A percentile compares a stretch with the other conserved stretches of the same genome.
Evolutionary conservation across 53 echinoderm and acorn worm genomes (phyloP).

Genomic region (Antedon mediterranea): DNA sequence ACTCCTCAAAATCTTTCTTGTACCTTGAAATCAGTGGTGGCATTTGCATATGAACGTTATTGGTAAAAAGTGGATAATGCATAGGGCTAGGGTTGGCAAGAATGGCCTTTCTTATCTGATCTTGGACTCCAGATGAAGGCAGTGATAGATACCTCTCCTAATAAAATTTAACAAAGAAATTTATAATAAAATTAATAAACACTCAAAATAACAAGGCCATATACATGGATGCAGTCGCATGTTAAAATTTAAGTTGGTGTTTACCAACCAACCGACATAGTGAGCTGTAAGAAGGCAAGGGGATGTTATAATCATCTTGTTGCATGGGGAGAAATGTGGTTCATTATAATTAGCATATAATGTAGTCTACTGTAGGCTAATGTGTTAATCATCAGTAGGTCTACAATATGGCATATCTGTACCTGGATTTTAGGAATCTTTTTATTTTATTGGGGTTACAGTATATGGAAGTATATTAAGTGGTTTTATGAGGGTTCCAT

Average conservation of each 20-base stretch:
- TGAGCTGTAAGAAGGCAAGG: too few species aligned
- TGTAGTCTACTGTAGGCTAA: too few species aligned
- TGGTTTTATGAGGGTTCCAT: neutral
- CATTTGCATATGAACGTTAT: neutral
- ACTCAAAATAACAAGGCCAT: too few species aligned
- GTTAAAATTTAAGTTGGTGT: neutral
- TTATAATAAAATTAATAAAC: neutral
- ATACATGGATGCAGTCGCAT: too few species aligned
- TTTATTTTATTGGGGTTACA: too few species aligned
- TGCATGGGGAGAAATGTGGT: too few species aligned
- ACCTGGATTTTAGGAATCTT: too few species aligned
- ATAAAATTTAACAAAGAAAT: neutral
- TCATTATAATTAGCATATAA: too few species aligned
- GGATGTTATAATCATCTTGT: too few species aligned
- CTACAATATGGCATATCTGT: too few species aligned
- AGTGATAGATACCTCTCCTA: slow-evolving; percentile 11
- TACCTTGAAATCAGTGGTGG: slow-evolving; percentile 23
- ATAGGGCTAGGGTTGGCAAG: neutral
- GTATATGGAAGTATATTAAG: neutral
- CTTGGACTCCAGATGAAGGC: slow-evolving; percentile 22
- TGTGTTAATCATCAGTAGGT: too few species aligned
- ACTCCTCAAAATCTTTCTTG: slow-evolving; percentile 52
- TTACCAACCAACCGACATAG: too few species aligned
- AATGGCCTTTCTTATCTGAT: neutral
- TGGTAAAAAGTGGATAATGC: neutral